Conservation (phyloP, 2,113 vertebrate species). For the Poeciliopsis prolifica region DNA sequence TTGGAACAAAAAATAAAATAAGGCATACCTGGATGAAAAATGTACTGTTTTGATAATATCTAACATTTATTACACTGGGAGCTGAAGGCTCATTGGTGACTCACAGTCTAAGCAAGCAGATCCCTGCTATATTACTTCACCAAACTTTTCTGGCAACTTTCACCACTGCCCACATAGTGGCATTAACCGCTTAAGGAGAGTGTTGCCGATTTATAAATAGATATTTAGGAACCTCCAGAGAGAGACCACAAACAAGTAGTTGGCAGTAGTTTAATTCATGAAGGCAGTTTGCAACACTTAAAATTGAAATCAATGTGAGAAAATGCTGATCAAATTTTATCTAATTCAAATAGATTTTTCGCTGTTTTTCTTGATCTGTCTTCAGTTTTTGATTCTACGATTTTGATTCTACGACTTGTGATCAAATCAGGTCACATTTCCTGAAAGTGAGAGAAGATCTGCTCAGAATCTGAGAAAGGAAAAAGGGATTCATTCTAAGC, state of each 20-base stretch:
- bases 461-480: conserved; percentile 14
- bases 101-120: conserved; percentile 9
- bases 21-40: background rate
- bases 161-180: conserved; percentile 9
- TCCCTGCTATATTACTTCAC: conserved; percentile 15
- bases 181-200: background rate
- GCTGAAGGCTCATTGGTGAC: conserved; percentile 23
- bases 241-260: background rate
- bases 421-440: background rate
- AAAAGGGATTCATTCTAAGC: conserved; percentile 32
- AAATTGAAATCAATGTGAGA: conserved; percentile 2
- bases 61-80: conserved; percentile 17
- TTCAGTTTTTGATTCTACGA: conserved; percentile 4
- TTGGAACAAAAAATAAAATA: background rate
- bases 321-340: background rate
- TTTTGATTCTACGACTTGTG: conserved; percentile 5
- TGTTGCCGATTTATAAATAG: background rate
- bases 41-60: conserved; percentile 16
- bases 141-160: conserved; percentile 21
- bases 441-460: conserved; percentile 5
- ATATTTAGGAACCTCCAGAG: conserved; percentile 16
- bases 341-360: background rate
- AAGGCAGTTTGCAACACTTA: background rate
- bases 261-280: background rate
- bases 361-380: background rate